A percentile compares a stretch with the other conserved stretches of the same genome.
Conservation (phyloP, 2,113 vertebrate species). For the Mesitornis unicolor region DNA sequence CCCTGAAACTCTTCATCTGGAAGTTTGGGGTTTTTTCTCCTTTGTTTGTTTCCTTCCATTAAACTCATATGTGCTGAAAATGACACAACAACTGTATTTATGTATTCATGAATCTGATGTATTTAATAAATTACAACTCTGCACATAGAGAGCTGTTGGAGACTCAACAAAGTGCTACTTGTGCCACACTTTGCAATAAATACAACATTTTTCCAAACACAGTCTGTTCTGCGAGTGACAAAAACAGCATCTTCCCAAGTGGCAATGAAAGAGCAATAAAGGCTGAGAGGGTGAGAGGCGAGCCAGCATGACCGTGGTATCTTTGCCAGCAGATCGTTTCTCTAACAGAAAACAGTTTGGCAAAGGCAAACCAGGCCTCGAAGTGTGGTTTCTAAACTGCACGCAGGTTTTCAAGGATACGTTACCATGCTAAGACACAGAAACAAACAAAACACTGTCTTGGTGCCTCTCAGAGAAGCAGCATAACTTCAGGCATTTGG, state of each 20-base stretch:
- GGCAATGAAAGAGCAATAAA: not conserved
- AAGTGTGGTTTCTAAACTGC: not conserved
- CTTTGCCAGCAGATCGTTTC: not conserved
- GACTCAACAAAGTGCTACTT: not conserved
- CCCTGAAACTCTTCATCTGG: not conserved
- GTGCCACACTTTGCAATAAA: not conserved
- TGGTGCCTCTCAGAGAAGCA: not conserved
- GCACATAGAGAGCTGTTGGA: not conserved
- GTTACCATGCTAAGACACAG: not conserved
- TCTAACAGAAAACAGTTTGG: not conserved
- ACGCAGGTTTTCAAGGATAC: not conserved
- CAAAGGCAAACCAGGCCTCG: not conserved
- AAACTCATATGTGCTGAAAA: not conserved
- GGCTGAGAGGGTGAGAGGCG: not conserved
- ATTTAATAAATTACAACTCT: not conserved
- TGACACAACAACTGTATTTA: not conserved
- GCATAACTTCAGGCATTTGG: not conserved
- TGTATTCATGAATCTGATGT: not conserved
- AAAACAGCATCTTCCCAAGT: not conserved
- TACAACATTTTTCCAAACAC: not conserved
- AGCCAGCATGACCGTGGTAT: not conserved
- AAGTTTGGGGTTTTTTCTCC: not conserved
- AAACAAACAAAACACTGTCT: not conserved
- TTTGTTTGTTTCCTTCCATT: not conserved
- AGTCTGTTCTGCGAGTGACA: not conserved